These are phyloP conservation scores for Napeogenes inachia DNA, from an alignment of 2,888 invertebrate genomes.

Conservation along the genomic window DNA sequence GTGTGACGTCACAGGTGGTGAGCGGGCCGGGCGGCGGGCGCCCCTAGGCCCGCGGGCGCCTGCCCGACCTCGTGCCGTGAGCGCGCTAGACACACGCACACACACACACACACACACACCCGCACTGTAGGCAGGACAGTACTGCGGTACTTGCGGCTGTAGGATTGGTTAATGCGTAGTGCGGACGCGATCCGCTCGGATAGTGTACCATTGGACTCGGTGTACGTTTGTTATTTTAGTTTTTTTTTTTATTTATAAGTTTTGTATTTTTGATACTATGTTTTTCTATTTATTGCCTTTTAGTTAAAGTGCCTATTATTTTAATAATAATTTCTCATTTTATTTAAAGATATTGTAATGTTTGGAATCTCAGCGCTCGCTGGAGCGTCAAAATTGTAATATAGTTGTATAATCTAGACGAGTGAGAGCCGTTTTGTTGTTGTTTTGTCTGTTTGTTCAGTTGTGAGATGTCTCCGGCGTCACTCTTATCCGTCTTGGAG, in stretches of 20 bases:
- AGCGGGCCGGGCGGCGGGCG: conserved; percentile 60
- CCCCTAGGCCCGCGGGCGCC: conserved; percentile 78
- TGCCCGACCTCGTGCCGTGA: conserved; percentile 79
- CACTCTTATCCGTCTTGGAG: conserved; percentile 37
- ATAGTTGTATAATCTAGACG: conserved; percentile 27
- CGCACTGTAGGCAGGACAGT: neutral
- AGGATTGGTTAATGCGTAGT: no score
- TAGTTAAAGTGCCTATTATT: conserved; percentile 6
- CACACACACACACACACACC: conserved; percentile 16
- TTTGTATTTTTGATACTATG: conserved; percentile 12
- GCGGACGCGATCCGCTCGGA: conserved; percentile 23
- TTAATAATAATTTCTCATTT: neutral
- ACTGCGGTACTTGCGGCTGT: neutral
- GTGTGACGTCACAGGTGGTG: conserved; percentile 54
- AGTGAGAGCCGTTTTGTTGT: conserved; percentile 39
- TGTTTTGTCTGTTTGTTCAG: conserved; percentile 39
- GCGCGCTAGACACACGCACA: conserved; percentile 41
- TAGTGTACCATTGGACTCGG: conserved; percentile 43
- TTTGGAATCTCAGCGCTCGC: conserved; percentile 22
- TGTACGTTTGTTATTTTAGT: conserved; percentile 27
- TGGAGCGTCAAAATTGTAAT: conserved; percentile 28
- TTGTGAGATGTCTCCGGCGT: conserved; percentile 20
- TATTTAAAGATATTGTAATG: conserved; percentile 10
- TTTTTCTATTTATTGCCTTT: conserved; percentile 14
- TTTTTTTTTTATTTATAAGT: no score